phyloP scores from a whole-genome alignment of 2,113 vertebrate genomes.

The Solea senegalensis region DNA sequence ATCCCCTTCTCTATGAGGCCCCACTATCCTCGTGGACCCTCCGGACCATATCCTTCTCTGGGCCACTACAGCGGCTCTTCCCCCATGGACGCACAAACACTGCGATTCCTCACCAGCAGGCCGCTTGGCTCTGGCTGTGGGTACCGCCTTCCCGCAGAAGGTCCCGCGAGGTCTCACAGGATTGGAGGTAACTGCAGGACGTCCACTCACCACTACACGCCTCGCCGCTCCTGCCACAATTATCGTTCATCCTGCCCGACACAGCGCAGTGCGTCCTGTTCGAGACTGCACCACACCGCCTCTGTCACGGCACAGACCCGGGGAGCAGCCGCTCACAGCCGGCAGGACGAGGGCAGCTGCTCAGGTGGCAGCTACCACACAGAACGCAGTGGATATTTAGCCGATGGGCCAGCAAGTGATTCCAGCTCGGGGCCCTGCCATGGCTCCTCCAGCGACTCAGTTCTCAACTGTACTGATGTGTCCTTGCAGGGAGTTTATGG shows the following conservation, averaged over 20 bases:
- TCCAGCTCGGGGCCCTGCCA: constrained; percentile 97
- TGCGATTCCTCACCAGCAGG: constrained; percentile 84
- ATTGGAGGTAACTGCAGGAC: constrained; percentile 68
- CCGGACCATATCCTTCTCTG: constrained; percentile 78
- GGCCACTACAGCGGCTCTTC: constrained; percentile 84
- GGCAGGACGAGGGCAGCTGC: constrained; percentile 88
- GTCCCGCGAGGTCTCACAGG: constrained; percentile 74
- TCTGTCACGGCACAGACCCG: constrained; percentile 48
- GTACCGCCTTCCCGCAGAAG: constrained; percentile 74
- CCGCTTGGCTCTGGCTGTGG: constrained; percentile 71
- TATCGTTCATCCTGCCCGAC: constrained; percentile 78
- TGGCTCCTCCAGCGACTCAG: constrained; percentile 95
- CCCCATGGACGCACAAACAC: constrained; percentile 79
- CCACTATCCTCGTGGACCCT: constrained; percentile 80
- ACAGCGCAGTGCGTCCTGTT: constrained; percentile 67
- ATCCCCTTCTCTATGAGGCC: constrained; percentile 81
- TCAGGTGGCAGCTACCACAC: constrained; percentile 93
- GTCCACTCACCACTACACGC: constrained; percentile 65
- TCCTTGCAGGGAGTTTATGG: constrained; percentile 95
- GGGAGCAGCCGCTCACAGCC: constrained; percentile 63
- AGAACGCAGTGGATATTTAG: constrained; percentile 93
- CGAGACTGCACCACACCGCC: constrained; percentile 74
- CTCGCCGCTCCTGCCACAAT: constrained; percentile 78
- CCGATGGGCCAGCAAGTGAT: constrained; percentile 93
- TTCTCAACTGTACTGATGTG: constrained; percentile 94